Evolutionary conservation across 2,113 vertebrate genomes (phyloP), one percentile per base, ranked within the genome.

Genomic region (Colistium nudipinnis): DNA sequence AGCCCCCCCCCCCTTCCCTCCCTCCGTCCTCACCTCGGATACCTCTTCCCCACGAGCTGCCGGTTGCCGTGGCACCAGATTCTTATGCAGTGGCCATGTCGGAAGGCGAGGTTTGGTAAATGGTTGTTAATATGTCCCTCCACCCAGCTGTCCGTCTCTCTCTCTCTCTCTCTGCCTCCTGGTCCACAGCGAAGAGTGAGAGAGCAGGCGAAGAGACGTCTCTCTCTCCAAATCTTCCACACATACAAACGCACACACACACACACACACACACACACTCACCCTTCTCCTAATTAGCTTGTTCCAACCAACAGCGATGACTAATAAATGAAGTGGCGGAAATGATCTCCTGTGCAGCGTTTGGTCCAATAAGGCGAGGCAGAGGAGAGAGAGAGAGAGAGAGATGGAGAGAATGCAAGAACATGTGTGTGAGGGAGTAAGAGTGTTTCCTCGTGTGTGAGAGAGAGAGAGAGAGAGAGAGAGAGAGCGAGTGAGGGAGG

Each of bases 11-110:
- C 38, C 54, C 43, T 78, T 28, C 51, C 39, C 2, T 47, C 66
- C 61, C 14, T 65, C 47, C 63, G 30, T 57, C 45, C 80, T 77
- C 63, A 84, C 87, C 86, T 88, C 62, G 13, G 76, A 66, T 79
- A 79, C 69, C 74, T 84, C 56, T 68, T 75, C 38, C 78, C 80
- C 64, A n/a, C n/a, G 49, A 71, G 76, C 80, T 76, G 83, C 56
- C 36, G 45, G 78, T 86, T 85, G 84, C 85, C 54, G 71, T 74
- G 76, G 81, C 69, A 68, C 77, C 80, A 57, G 88, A 82, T 80
- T 89, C 88, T 87, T 92, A 93, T 78, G 84, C 84, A 44, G 74
- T 89, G 74, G 83, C 77, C 91, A 91, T 92, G 80, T 77, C 81
- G 49, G 72, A 67, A 64, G 70, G 81, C 70, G 70, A 84, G n/a